Conservation (phyloP, 37 sponge, comb jelly and placozoan species). For the Lycopodina hypogea region DNA sequence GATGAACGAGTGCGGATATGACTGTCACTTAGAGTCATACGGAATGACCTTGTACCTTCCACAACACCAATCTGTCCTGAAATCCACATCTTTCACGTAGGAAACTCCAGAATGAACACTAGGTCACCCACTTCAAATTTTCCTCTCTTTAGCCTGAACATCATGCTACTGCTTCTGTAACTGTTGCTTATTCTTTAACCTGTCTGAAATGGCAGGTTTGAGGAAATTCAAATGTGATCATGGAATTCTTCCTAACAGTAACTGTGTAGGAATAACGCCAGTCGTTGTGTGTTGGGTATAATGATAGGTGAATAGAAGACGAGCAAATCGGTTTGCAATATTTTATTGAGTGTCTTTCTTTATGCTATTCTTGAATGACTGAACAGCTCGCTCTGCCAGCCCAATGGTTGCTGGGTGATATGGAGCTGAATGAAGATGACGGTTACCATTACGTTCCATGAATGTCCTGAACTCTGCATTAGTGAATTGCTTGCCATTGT, state of each 20-base stretch:
- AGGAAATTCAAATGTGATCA: not conserved
- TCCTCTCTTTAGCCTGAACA: not conserved
- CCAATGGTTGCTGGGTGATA: constrained; percentile 9
- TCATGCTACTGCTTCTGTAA: not conserved
- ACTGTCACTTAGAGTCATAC: constrained; percentile 1
- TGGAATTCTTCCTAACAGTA: not conserved
- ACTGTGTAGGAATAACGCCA: not conserved
- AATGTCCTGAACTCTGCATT: constrained; percentile 13
- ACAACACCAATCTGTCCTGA: constrained; percentile 1
- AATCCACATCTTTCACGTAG: not conserved
- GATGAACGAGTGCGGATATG: not conserved
- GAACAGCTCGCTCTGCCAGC: constrained; percentile 12
- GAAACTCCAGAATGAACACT: not conserved
- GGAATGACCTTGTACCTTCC: constrained; percentile 14
- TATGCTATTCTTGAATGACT: not conserved
- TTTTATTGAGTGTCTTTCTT: not conserved
- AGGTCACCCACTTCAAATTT: constrained; percentile 5
- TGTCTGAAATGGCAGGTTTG: not conserved
- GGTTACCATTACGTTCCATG: constrained; percentile 4
- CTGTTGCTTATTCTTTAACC: constrained; percentile 1
- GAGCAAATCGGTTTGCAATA: not conserved
- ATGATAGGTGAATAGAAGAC: constrained; percentile 5
- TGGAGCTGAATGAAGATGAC: not conserved
- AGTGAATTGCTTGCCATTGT: constrained; percentile 32
- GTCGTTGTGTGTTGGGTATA: constrained; percentile 15